A percentile compares a stretch with the other conserved stretches of the same genome.
These are phyloP conservation scores for Listrodromus nycthemerus DNA, from an alignment of 2,888 invertebrate genomes.

Conservation along the genomic window DNA sequence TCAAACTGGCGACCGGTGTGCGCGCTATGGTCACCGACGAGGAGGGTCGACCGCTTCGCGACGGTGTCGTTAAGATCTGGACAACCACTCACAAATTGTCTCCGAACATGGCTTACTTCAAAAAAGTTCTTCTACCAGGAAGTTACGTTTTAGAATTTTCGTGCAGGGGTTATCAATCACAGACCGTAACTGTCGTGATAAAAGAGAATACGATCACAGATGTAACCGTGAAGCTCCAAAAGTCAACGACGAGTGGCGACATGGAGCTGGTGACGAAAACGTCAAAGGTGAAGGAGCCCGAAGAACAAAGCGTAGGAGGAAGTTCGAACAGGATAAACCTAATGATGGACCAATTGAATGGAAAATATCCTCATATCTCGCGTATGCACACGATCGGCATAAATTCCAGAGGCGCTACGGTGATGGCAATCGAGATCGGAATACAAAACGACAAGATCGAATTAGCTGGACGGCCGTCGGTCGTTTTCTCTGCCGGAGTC, in stretches of 20 bases:
- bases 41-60: slow-evolving; percentile 88
- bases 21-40: slow-evolving; percentile 87
- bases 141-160: slow-evolving; percentile 87
- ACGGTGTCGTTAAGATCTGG: slow-evolving; percentile 90
- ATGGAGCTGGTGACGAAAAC: slow-evolving; percentile 54
- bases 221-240: slow-evolving; percentile 79
- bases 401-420: slow-evolving; percentile 70
- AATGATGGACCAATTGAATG: slow-evolving; percentile 76
- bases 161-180: slow-evolving; percentile 87
- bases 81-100: slow-evolving; percentile 88
- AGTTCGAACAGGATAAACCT: slow-evolving; percentile 68
- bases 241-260: slow-evolving; percentile 43
- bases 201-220: slow-evolving; percentile 81
- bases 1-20: slow-evolving; percentile 78
- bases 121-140: slow-evolving; percentile 90
- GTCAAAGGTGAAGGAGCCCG: slow-evolving; percentile 21
- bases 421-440: slow-evolving; percentile 79
- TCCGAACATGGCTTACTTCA: slow-evolving; percentile 90
- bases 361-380: slow-evolving; percentile 77
- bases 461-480: slow-evolving; percentile 72
- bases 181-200: slow-evolving; percentile 84
- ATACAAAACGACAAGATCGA: slow-evolving; percentile 68
- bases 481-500: slow-evolving; percentile 79
- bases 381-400: slow-evolving; percentile 76
- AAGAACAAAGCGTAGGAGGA: slow-evolving; percentile 15